Evolutionary conservation across 2,113 vertebrate genomes (phyloP).

Genomic region (Mugil cephalus): DNA sequence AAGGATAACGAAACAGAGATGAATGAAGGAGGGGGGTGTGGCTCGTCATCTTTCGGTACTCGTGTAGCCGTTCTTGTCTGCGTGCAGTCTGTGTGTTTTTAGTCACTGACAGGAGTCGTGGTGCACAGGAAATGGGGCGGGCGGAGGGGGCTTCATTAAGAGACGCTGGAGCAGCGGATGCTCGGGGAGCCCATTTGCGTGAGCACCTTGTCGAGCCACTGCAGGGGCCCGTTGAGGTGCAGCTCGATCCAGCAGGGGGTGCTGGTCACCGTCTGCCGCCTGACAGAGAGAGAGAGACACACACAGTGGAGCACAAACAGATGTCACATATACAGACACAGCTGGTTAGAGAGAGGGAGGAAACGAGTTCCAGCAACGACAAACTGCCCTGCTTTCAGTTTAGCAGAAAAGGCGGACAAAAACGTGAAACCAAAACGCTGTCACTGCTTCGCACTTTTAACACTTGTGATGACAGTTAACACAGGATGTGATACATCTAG

Average conservation of each 20-base stretch:
- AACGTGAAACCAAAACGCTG: not conserved
- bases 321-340: conserved; percentile 8
- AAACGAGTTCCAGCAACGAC: conserved; percentile 18
- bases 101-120: conserved; percentile 50
- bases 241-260: conserved; percentile 99
- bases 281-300: conserved; percentile 64
- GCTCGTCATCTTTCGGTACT: conserved; percentile 20
- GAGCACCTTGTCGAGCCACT: conserved; percentile 99
- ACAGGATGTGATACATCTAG: not conserved
- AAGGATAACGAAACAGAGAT: conserved; percentile 42
- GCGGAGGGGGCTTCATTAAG: conserved; percentile 80
- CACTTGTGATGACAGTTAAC: no score
- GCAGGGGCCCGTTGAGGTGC: conserved; percentile 96
- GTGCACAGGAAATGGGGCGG: conserved; percentile 19
- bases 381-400: conserved; percentile 17
- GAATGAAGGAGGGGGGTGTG: conserved; percentile 6
- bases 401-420: not conserved
- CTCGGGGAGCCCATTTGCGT: conserved; percentile 98
- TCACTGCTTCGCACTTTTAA: not conserved
- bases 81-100: conserved; percentile 46
- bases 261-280: conserved; percentile 98
- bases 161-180: conserved; percentile 97
- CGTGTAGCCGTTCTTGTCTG: conserved; percentile 31
- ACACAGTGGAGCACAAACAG: conserved; percentile 25
- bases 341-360: conserved; percentile 8